A percentile compares a stretch with the other conserved stretches of the same genome.
Conservation (phyloP, 1,140 invertebrate species). For the Diprion similis region DNA sequence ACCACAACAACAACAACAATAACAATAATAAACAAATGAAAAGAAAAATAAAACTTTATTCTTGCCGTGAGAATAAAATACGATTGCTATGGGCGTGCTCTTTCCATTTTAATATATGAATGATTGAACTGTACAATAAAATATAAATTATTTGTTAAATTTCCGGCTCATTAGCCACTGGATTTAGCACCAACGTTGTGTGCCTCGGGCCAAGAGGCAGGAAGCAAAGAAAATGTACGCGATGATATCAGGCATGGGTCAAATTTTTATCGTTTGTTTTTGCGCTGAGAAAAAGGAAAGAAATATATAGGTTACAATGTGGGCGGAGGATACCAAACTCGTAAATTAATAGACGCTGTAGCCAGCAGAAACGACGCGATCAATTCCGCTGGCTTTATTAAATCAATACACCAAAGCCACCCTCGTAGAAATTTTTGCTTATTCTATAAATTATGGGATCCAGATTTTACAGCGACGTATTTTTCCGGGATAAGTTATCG, state of each 20-base stretch:
- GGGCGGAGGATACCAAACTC: not conserved
- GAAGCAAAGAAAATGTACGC: not conserved
- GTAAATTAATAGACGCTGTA: slow-evolving; percentile 5
- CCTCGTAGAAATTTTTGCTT: not conserved
- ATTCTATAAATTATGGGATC: not conserved
- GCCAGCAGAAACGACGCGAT: not conserved
- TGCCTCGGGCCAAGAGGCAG: not conserved
- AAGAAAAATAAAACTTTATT: no score
- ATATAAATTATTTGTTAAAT: no score
- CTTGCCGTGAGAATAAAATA: no score
- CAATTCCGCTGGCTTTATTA: not conserved
- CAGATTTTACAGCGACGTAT: no score
- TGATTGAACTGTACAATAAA: no score
- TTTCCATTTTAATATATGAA: no score
- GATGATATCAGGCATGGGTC: not conserved
- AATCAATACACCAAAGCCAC: not conserved
- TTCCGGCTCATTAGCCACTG: not conserved
- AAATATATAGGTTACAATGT: no score
- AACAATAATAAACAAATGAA: no score
- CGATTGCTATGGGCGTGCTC: no score
- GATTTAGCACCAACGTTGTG: not conserved
- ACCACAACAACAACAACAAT: no score
- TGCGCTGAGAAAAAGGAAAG: no score
- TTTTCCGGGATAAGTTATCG: no score
- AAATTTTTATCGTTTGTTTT: not conserved